A percentile compares a stretch with the other conserved stretches of the same genome.
Evolutionary conservation across 2,888 invertebrate species (phyloP).

Genomic region (Andrena chrysosceles): DNA sequence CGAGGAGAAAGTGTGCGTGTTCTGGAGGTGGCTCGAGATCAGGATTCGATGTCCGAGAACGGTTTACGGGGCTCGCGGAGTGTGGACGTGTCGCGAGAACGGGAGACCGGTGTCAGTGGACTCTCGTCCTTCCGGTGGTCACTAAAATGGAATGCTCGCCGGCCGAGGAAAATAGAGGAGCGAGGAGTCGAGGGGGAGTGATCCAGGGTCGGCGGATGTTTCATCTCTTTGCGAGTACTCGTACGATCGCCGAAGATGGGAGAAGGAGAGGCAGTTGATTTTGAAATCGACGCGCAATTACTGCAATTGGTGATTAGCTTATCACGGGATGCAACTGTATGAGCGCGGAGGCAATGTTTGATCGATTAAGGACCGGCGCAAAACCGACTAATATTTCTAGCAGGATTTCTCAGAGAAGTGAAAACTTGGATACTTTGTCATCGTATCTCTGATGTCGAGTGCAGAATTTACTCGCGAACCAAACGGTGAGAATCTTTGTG

Average conservation of each 20-base stretch:
- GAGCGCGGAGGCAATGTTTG: conserved; percentile 35
- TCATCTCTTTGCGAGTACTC: neutral
- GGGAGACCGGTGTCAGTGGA: conserved; percentile 36
- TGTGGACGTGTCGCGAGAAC: neutral
- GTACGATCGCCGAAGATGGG: neutral
- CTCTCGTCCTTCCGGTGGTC: conserved; percentile 46
- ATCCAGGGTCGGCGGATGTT: neutral
- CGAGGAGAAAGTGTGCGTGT: conserved; percentile 63
- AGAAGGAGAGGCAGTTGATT: neutral
- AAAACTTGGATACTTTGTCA: neutral
- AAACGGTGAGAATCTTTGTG: conserved; percentile 24
- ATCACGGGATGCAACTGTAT: neutral
- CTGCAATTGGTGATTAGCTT: neutral
- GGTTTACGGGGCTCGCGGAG: neutral
- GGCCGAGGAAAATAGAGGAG: neutral
- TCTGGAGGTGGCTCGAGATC: conserved; percentile 20
- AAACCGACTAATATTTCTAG: too few species aligned
- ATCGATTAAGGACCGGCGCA: conserved; percentile 40
- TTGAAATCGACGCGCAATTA: neutral
- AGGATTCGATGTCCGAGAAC: conserved; percentile 12
- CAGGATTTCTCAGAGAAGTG: neutral
- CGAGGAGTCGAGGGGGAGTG: neutral
- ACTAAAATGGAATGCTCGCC: conserved; percentile 38
- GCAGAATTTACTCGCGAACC: neutral
- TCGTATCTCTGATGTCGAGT: neutral